Conservation (phyloP, 2,113 vertebrate species). For the Corythornis vintsioides region DNA sequence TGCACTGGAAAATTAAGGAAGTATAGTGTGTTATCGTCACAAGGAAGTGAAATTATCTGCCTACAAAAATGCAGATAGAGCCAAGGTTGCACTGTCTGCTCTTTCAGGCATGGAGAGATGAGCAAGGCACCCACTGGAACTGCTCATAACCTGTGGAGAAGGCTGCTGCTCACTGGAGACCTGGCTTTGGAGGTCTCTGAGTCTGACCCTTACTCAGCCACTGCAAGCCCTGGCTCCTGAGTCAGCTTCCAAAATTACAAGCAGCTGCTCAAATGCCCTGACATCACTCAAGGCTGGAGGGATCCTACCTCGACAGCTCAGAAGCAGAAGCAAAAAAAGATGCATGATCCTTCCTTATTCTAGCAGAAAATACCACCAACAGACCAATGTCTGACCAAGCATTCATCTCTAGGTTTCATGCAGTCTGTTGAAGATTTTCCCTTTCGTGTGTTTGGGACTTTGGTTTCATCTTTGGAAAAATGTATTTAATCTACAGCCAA, state of each 20-base stretch:
- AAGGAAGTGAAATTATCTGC: background rate
- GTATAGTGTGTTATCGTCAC: background rate
- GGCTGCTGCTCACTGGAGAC: background rate
- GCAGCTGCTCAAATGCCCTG: background rate
- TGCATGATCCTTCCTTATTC: fast-evolving
- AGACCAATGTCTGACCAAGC: background rate
- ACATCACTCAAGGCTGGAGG: background rate
- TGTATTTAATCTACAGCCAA: background rate
- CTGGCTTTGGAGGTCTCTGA: background rate
- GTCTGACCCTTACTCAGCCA: background rate
- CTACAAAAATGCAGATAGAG: background rate
- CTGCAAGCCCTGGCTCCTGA: background rate
- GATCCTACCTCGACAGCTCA: background rate
- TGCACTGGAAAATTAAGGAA: background rate
- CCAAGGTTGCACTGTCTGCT: fast-evolving
- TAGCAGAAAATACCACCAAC: background rate
- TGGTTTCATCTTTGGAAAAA: slow-evolving; percentile 16
- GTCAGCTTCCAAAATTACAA: fast-evolving
- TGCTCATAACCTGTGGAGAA: background rate
- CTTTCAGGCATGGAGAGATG: background rate
- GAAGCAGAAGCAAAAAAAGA: background rate
- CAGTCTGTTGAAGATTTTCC: background rate
- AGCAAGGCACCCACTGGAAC: fast-evolving
- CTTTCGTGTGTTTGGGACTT: background rate
- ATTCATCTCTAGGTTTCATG: fast-evolving